Conservation (phyloP, 2,797 vertebrate species). For the Gallinago stenura region DNA sequence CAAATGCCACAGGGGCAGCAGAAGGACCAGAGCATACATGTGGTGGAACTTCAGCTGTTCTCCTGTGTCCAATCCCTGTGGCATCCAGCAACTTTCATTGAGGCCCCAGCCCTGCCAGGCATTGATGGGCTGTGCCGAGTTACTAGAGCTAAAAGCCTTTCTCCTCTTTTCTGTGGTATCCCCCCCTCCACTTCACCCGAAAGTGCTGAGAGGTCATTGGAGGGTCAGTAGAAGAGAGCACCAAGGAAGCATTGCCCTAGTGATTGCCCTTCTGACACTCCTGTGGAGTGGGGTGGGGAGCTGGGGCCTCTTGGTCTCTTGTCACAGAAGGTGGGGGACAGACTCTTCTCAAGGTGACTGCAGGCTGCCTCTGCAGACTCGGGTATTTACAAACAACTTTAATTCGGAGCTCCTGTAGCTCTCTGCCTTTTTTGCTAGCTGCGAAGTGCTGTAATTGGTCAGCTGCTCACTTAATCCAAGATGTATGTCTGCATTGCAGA, state of each 20-base stretch:
- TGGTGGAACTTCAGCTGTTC: background rate
- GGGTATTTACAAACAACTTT: background rate
- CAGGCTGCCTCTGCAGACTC: background rate
- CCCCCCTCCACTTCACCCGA: background rate
- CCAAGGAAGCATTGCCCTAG: background rate
- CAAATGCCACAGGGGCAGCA: background rate
- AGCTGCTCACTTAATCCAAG: slow-evolving; percentile 49
- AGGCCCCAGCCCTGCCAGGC: background rate
- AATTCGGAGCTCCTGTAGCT: background rate
- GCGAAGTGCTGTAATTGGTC: slow-evolving; percentile 51
- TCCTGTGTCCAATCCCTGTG: background rate
- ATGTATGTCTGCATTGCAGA: slow-evolving; percentile 68
- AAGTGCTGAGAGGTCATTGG: background rate
- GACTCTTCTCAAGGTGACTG: slow-evolving; percentile 18
- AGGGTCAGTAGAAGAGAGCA: background rate
- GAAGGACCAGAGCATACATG: background rate
- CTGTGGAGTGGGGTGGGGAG: background rate
- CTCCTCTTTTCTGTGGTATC: background rate
- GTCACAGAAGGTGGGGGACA: background rate
- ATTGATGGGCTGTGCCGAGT: too few relatives aligned
- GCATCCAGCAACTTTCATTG: background rate
- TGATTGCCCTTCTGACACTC: background rate
- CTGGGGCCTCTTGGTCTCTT: background rate
- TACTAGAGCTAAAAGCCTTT: background rate
- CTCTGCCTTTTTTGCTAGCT: background rate